phyloP scores from a whole-genome alignment of 1,140 invertebrate genomes.

The Ceratina australensis region DNA sequence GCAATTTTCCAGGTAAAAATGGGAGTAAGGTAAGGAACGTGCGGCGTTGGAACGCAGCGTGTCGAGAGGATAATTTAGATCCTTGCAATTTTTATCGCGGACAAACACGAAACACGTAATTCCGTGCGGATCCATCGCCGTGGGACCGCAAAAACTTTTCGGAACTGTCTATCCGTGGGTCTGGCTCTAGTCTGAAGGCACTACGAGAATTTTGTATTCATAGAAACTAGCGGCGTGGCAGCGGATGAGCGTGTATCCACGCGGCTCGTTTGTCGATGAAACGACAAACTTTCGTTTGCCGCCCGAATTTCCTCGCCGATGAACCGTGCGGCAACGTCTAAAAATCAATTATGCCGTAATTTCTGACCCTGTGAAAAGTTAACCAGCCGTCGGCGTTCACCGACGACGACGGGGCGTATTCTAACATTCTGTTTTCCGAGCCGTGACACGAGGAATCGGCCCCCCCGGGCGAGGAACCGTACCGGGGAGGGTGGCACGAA shows the following conservation, averaged over 20 bases:
- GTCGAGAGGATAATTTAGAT: background rate
- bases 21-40: background rate
- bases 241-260: background rate
- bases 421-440: background rate
- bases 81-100: slow-evolving; percentile 13
- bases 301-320: background rate
- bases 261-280: background rate
- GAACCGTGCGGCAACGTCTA: background rate
- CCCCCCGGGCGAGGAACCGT: background rate
- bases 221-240: background rate
- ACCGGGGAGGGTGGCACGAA: background rate
- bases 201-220: slow-evolving; percentile 21
- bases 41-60: too few species aligned
- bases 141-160: background rate
- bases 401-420: too few species aligned
- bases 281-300: slow-evolving; percentile 8
- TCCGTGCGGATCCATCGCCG: background rate
- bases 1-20: background rate
- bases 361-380: background rate
- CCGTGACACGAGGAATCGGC: background rate
- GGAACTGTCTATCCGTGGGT: background rate
- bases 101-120: slow-evolving; percentile 7
- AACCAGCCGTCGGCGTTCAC: background rate
- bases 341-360: slow-evolving; percentile 22
- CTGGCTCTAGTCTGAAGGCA: background rate